These are phyloP conservation scores for Stegodyphus dumicola DNA, from an alignment of 1,140 invertebrate genomes.

Conservation along the genomic window DNA sequence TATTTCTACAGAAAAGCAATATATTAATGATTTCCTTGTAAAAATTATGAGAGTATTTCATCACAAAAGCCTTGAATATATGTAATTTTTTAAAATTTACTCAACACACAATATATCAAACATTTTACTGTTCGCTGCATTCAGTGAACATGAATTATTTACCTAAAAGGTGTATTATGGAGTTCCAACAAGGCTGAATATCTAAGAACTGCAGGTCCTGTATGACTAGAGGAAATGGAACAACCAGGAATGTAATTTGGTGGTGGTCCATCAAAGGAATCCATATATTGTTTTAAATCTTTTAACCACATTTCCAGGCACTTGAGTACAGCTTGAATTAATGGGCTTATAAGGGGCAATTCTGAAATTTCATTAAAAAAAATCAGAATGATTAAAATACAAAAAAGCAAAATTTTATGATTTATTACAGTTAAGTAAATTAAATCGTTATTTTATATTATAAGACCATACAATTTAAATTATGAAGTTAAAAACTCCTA, in stretches of 20 bases:
- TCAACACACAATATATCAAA: too few relatives aligned
- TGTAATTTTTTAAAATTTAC: too few relatives aligned
- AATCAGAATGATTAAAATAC: not conserved
- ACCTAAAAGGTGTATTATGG: constrained; percentile 94
- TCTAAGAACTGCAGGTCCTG: constrained; percentile 89
- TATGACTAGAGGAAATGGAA: constrained; percentile 77
- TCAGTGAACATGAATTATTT: constrained; percentile 52
- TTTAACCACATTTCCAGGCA: constrained; percentile 90
- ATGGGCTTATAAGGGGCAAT: constrained; percentile 91
- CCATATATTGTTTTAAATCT: constrained; percentile 81
- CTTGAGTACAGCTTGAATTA: constrained; percentile 88
- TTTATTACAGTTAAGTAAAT: too few relatives aligned
- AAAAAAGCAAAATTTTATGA: too few relatives aligned
- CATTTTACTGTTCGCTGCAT: too few relatives aligned
- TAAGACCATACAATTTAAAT: too few relatives aligned
- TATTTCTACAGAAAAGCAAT: too few relatives aligned
- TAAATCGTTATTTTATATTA: too few relatives aligned
- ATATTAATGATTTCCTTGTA: too few relatives aligned
- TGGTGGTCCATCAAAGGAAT: constrained; percentile 79
- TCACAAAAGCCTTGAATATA: too few relatives aligned
- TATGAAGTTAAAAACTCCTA: too few relatives aligned
- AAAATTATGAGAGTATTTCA: too few relatives aligned
- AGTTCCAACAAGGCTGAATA: constrained; percentile 92
- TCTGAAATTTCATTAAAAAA: constrained; percentile 73
- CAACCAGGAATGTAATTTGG: constrained; percentile 83